Conservation (phyloP, 1,140 invertebrate genomes). For the Orius insidiosus region DNA sequence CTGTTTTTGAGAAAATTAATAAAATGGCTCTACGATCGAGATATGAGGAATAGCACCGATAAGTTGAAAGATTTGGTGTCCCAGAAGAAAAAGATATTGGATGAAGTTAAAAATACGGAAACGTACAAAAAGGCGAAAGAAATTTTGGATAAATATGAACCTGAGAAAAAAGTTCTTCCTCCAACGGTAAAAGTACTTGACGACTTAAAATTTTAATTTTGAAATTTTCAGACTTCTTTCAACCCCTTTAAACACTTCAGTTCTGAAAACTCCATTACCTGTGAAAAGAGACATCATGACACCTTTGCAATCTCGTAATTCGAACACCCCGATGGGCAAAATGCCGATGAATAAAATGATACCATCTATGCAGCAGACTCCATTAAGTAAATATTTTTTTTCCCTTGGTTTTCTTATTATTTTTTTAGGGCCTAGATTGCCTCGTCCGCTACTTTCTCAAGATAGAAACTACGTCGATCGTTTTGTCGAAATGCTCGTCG, state of each 20-base stretch:
- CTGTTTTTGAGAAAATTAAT: conserved; percentile 57
- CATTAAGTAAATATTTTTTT: not conserved
- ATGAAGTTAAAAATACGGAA: conserved; percentile 93
- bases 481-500: conserved; percentile 83
- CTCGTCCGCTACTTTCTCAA: conserved; percentile 35
- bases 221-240: no score
- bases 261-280: no score
- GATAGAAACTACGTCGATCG: conserved; percentile 61
- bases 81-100: conserved; percentile 76
- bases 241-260: no score
- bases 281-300: no score
- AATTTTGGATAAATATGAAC: conserved; percentile 76
- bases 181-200: no score
- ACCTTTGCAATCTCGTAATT: no score
- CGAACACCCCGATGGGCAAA: no score
- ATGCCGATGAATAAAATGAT: no score
- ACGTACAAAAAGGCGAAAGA: conserved; percentile 92
- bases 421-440: conserved; percentile 7
- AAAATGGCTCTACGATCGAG: conserved; percentile 74
- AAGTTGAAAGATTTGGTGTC: conserved; percentile 53
- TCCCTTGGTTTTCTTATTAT: not conserved
- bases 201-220: no score
- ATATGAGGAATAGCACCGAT: conserved; percentile 60
- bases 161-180: conserved; percentile 30
- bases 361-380: not conserved